phyloP scores from a whole-genome alignment of 2,888 invertebrate genomes.

The Polylopha cassiicola region DNA sequence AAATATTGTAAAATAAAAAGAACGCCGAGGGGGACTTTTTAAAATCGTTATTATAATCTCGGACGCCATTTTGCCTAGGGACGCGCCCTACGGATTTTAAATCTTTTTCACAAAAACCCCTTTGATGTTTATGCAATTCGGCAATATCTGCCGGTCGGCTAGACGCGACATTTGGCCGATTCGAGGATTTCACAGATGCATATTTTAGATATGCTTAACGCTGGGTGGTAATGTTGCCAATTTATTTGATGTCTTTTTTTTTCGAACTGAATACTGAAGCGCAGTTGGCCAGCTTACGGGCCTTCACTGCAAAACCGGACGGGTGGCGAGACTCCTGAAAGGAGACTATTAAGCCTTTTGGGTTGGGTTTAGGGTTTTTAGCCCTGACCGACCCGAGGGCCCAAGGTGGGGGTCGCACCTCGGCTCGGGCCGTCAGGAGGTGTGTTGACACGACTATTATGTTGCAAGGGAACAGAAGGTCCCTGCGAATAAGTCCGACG shows the following conservation, averaged over 20 bases:
- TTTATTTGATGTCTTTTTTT: constrained; percentile 43
- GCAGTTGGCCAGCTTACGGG: too few species aligned
- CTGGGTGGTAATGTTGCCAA: constrained; percentile 33
- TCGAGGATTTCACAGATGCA: constrained; percentile 67
- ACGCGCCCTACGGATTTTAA: constrained; percentile 75
- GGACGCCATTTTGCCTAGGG: constrained; percentile 72
- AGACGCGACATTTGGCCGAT: constrained; percentile 70
- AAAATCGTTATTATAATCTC: constrained; percentile 78
- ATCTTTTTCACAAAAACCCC: constrained; percentile 71
- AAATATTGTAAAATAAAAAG: constrained; percentile 52
- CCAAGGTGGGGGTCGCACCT: too few species aligned
- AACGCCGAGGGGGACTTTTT: constrained; percentile 59
- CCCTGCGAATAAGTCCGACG: too few species aligned
- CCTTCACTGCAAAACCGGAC: too few species aligned
- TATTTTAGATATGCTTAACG: constrained; percentile 68
- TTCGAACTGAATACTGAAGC: too few species aligned
- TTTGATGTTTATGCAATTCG: constrained; percentile 74
- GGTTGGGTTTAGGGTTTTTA: too few species aligned
- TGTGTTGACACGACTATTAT: too few species aligned
- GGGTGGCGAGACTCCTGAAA: too few species aligned
- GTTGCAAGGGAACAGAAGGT: too few species aligned
- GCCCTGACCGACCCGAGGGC: too few species aligned
- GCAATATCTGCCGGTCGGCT: constrained; percentile 69
- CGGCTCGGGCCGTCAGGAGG: too few species aligned
- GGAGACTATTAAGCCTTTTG: too few species aligned